phyloP scores from a whole-genome alignment of 2,888 invertebrate genomes.

The Lepidocyrtinus sp. region DNA sequence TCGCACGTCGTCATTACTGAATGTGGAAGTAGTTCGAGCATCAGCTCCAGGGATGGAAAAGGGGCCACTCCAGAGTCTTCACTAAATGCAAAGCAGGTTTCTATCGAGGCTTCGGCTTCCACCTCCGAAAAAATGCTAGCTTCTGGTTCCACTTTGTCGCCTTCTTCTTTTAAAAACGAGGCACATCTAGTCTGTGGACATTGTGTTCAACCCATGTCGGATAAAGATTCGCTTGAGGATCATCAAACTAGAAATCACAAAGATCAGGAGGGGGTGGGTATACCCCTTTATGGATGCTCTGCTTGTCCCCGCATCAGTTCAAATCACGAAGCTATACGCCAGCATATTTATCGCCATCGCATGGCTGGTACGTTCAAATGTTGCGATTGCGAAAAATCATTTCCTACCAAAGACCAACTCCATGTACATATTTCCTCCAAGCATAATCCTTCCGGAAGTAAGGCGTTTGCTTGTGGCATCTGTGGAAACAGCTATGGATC shows the following conservation, averaged over 20 bases:
- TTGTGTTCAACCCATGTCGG: neutral
- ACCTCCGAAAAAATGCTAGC: neutral
- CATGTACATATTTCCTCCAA: conserved; percentile 53
- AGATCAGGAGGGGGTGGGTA: conserved; percentile 11
- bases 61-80: too few relatives aligned
- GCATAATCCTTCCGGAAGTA: conserved; percentile 31
- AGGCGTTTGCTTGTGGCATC: conserved; percentile 47
- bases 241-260: conserved; percentile 43
- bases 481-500: conserved; percentile 62
- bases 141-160: neutral
- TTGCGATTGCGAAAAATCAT: conserved; percentile 57
- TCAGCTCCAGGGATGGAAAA: too few relatives aligned
- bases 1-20: too few relatives aligned
- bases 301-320: conserved; percentile 59
- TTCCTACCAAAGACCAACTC: conserved; percentile 55
- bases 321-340: conserved; percentile 56
- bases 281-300: conserved; percentile 56
- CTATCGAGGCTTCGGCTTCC: neutral
- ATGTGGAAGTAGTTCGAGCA: too few relatives aligned
- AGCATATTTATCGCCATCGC: conserved; percentile 58
- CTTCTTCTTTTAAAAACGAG: neutral
- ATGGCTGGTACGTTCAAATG: conserved; percentile 50
- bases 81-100: neutral
- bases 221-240: conserved; percentile 26
- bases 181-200: neutral